Evolutionary conservation across 2,113 vertebrate genomes (phyloP).

Genomic region (Sceloporus tristichus): DNA sequence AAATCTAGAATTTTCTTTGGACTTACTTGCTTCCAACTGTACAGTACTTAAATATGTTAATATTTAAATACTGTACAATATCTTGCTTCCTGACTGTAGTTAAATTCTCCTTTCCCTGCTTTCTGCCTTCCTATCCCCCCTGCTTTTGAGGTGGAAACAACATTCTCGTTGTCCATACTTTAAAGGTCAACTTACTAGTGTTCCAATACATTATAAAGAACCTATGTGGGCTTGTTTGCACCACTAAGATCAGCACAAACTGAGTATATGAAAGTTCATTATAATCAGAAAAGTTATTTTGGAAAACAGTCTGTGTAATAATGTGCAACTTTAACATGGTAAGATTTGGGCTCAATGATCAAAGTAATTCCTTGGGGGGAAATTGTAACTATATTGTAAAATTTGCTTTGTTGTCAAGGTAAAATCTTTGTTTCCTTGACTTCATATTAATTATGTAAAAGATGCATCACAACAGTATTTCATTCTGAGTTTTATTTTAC

Average conservation of each 20-base stretch:
- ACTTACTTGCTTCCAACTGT: not conserved
- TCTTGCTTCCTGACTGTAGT: slow-evolving; percentile 32
- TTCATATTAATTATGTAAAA: slow-evolving; percentile 33
- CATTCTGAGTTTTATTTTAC: not conserved
- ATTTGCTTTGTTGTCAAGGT: not conserved
- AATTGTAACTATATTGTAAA: too few species aligned
- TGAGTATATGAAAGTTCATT: slow-evolving; percentile 67
- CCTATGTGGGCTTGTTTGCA: slow-evolving; percentile 62
- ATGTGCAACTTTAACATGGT: slow-evolving; percentile 57
- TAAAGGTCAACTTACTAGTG: slow-evolving; percentile 65
- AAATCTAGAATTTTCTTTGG: slow-evolving; percentile 30
- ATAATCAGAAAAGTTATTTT: slow-evolving; percentile 56
- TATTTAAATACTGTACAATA: slow-evolving; percentile 18
- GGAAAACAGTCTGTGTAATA: slow-evolving; percentile 65
- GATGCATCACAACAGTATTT: not conserved
- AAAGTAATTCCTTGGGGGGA: too few species aligned
- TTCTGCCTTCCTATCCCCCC: not conserved
- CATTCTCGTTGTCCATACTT: slow-evolving; percentile 66
- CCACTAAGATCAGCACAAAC: slow-evolving; percentile 54
- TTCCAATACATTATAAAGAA: slow-evolving; percentile 63
- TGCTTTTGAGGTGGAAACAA: slow-evolving; percentile 51
- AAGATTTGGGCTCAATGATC: slow-evolving; percentile 6
- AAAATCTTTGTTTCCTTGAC: slow-evolving; percentile 24
- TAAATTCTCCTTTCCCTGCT: slow-evolving; percentile 40
- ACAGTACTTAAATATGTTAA: too few species aligned